Conservation (phyloP, 2,888 invertebrate genomes). For the Meta bourneti region DNA sequence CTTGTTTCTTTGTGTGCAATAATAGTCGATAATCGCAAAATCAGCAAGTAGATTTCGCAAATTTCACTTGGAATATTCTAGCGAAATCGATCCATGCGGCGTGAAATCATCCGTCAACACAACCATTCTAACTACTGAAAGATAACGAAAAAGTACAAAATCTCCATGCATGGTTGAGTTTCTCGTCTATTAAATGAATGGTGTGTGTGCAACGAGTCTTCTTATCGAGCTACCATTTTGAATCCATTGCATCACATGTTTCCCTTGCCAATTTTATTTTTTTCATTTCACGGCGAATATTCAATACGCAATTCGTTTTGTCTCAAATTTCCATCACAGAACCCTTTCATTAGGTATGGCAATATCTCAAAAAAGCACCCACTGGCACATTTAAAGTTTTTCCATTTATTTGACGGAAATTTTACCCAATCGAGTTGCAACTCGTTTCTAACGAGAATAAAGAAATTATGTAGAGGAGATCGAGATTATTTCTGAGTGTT, state of each 20-base stretch:
- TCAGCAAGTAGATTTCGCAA: constrained; percentile 33
- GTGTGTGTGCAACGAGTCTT: constrained; percentile 6
- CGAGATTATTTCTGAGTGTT: too few species aligned
- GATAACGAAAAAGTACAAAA: background rate
- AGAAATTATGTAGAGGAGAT: too few species aligned
- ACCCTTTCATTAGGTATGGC: background rate
- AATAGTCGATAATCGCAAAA: too few species aligned
- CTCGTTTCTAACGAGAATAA: too few species aligned
- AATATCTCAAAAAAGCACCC: background rate
- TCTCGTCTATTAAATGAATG: constrained; percentile 3
- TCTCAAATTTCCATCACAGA: background rate
- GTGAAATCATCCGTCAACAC: constrained; percentile 30
- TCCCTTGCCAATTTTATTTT: background rate
- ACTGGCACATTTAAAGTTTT: too few species aligned
- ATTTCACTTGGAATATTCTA: constrained; percentile 27
- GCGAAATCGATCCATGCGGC: constrained; percentile 16
- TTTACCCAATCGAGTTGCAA: too few species aligned
- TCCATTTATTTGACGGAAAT: too few species aligned
- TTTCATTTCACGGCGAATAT: background rate
- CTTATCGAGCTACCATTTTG: constrained; percentile 3
- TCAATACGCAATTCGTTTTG: background rate
- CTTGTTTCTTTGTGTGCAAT: too few species aligned
- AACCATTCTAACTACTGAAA: constrained; percentile 6
- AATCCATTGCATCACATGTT: background rate
- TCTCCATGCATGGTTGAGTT: constrained; percentile 1